Evolutionary conservation across 2,113 vertebrate species (phyloP).

Genomic region (Phyllostomus discolor): DNA sequence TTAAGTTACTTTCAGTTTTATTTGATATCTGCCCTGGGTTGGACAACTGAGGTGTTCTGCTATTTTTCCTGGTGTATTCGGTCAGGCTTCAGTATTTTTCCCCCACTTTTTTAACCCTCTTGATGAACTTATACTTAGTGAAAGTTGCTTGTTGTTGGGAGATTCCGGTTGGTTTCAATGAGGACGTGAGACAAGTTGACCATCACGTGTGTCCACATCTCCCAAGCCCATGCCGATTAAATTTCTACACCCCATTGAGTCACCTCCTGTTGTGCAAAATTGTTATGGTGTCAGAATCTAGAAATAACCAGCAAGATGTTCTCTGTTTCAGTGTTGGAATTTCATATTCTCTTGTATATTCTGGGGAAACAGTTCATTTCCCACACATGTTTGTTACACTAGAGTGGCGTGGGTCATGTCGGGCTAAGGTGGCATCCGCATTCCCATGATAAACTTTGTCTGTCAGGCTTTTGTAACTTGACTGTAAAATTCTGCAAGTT

Average conservation of each 20-base stretch:
- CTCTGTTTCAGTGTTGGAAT: slow-evolving; percentile 65
- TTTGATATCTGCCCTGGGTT: neutral
- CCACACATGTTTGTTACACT: slow-evolving; percentile 61
- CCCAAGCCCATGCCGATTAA: neutral
- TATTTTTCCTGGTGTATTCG: neutral
- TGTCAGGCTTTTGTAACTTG: slow-evolving; percentile 58
- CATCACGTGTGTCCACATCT: neutral
- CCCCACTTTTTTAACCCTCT: slow-evolving; percentile 14
- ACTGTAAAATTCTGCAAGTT: slow-evolving; percentile 39
- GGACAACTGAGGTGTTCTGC: neutral
- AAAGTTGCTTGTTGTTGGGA: slow-evolving; percentile 39
- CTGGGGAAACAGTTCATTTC: slow-evolving; percentile 42
- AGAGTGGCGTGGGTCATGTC: neutral
- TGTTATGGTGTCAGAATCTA: slow-evolving; percentile 57
- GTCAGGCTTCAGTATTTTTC: neutral
- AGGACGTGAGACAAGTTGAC: neutral
- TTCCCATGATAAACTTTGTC: slow-evolving; percentile 49
- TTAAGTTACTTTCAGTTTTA: slow-evolving; percentile 16
- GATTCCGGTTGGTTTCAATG: neutral
- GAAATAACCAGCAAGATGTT: slow-evolving; percentile 55
- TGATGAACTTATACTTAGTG: slow-evolving; percentile 46
- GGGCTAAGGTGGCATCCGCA: slow-evolving; percentile 42
- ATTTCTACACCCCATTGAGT: slow-evolving; percentile 47
- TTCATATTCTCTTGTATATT: slow-evolving; percentile 47
- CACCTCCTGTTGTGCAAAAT: slow-evolving; percentile 40